Percentiles rank a stretch among this genome's conserved stretches.
Evolutionary conservation across 2,113 vertebrate species (phyloP).

Genomic region (Mirza zaza): DNA sequence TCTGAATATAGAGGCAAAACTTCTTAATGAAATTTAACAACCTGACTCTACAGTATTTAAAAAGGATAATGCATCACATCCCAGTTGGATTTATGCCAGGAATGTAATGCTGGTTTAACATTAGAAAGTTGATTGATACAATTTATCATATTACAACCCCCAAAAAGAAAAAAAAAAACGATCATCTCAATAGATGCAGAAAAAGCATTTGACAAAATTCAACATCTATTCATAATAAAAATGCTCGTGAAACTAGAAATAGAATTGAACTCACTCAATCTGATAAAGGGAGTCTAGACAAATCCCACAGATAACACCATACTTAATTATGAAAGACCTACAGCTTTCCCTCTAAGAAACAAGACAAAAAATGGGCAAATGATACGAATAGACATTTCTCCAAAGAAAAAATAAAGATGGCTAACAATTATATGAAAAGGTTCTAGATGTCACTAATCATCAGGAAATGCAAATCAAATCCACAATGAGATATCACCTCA

Average conservation of each 20-base stretch:
- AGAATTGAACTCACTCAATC: background rate
- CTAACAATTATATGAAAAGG: background rate
- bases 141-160: background rate
- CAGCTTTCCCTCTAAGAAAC: background rate
- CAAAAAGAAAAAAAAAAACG: background rate
- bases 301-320: background rate
- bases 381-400: background rate
- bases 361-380: background rate
- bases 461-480: background rate
- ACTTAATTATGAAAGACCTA: background rate
- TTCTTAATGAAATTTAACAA: background rate
- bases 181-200: background rate
- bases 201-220: slow-evolving; percentile 11
- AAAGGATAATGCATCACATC: background rate
- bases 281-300: background rate
- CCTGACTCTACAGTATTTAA: background rate
- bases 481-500: background rate
- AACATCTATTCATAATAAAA: background rate
- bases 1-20: background rate
- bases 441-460: background rate
- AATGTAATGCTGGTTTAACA: background rate
- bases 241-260: background rate
- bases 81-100: background rate
- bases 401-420: background rate
- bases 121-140: background rate